Percentiles rank a stretch among this genome's conserved stretches.
These are phyloP conservation scores for Danionella dracula DNA, from an alignment of 2,797 vertebrate species.

Conservation along the genomic window DNA sequence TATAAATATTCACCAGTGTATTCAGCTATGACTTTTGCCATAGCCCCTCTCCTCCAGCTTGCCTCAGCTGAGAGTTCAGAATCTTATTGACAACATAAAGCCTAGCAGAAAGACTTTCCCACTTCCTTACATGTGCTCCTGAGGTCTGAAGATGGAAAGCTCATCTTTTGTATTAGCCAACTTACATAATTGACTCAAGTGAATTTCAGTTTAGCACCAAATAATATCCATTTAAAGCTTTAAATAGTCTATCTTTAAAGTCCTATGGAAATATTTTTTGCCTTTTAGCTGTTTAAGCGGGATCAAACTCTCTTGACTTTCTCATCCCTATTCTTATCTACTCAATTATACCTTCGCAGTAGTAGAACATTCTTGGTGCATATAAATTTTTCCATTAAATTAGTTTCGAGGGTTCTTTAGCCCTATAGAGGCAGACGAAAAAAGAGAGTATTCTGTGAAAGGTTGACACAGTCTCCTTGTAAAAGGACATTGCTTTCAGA, in stretches of 20 bases:
- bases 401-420: not conserved
- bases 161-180: not conserved
- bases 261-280: not conserved
- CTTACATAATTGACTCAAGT: not conserved
- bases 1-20: not conserved
- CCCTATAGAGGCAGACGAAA: not conserved
- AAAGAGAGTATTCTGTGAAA: constrained; percentile 9
- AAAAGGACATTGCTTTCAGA: not conserved
- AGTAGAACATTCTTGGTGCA: not conserved
- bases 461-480: not conserved
- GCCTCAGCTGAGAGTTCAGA: not conserved
- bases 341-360: constrained; percentile 2
- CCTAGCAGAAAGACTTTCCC: not conserved
- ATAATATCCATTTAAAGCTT: not conserved
- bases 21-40: constrained; percentile 8
- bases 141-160: not conserved
- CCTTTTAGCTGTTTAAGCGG: constrained; percentile 18
- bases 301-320: constrained; percentile 6
- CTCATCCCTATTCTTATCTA: constrained; percentile 3
- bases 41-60: not conserved
- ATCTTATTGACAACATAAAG: not conserved
- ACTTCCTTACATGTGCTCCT: not conserved
- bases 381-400: constrained; percentile 9
- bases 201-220: not conserved
- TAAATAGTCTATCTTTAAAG: not conserved